These are phyloP conservation scores for Limenitis camilla DNA, from an alignment of 2,888 invertebrate genomes.

Conservation along the genomic window DNA sequence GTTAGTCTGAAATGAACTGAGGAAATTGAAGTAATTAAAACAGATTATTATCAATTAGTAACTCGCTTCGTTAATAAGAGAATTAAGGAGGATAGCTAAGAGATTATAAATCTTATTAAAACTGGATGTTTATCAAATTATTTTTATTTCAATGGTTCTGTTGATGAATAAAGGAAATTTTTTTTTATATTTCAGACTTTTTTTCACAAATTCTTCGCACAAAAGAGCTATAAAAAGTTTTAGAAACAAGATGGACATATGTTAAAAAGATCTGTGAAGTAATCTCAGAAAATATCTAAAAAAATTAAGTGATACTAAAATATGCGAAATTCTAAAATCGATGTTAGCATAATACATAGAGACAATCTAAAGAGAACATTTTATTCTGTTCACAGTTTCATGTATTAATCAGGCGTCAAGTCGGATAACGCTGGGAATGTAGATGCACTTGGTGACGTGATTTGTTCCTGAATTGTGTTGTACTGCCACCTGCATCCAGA, in stretches of 20 bases:
- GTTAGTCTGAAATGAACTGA: neutral
- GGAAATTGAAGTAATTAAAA: conserved; percentile 6
- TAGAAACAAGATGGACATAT: no score
- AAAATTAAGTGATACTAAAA: no score
- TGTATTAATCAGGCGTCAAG: conserved; percentile 15
- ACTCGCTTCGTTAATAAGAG: conserved; percentile 2
- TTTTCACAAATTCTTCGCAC: no score
- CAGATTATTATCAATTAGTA: conserved; percentile 5
- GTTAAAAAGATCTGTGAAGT: no score
- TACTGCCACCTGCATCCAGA: conserved; percentile 65
- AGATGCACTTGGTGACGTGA: conserved; percentile 33
- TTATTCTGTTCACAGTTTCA: neutral
- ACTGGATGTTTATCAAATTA: no score
- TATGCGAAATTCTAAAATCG: no score
- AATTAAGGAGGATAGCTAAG: conserved; percentile 7
- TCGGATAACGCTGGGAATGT: conserved; percentile 2
- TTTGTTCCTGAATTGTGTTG: conserved; percentile 66
- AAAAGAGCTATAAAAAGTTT: no score
- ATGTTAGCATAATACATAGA: no score
- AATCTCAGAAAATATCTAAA: no score
- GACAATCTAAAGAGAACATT: neutral
- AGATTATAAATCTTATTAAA: conserved; percentile 9
- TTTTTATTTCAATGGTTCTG: no score
- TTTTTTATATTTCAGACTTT: no score
- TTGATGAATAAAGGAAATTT: no score